Evolutionary conservation across 2,888 invertebrate genomes (phyloP).

Genomic region (Tanaodytes sp.): DNA sequence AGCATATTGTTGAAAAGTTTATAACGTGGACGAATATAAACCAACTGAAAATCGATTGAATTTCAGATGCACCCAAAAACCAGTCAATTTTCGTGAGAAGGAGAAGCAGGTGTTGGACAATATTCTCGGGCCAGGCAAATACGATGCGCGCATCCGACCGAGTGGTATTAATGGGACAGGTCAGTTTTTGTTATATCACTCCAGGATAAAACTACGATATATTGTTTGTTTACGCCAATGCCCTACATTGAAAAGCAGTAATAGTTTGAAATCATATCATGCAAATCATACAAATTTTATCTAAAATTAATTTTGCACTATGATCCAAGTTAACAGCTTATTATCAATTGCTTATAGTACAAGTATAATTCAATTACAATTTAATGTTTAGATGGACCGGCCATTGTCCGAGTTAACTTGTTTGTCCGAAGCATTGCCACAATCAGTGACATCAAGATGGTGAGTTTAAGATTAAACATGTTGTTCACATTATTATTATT

Average conservation of each 20-base stretch:
- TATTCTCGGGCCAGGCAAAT: slow-evolving; percentile 91
- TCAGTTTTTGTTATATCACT: slow-evolving; percentile 77
- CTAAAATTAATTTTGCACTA: too few species aligned
- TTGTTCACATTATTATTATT: too few species aligned
- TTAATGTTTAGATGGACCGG: slow-evolving; percentile 96
- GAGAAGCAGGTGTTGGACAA: slow-evolving; percentile 95
- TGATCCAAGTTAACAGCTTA: too few species aligned
- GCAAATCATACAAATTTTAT: too few species aligned
- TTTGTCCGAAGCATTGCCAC: slow-evolving; percentile 98
- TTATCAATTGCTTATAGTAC: too few species aligned
- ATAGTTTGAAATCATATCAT: too few species aligned
- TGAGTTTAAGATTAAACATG: slow-evolving; percentile 78
- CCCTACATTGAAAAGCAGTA: too few species aligned
- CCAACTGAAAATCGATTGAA: neutral
- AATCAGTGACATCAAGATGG: slow-evolving; percentile 99
- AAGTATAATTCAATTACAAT: too few species aligned
- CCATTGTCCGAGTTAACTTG: slow-evolving; percentile 97
- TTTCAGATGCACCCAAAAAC: slow-evolving; percentile 83
- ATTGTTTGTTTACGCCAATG: too few species aligned
- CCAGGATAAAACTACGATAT: neutral
- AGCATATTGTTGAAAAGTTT: too few species aligned
- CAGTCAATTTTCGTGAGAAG: slow-evolving; percentile 93
- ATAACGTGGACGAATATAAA: too few species aligned
- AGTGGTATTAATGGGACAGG: slow-evolving; percentile 96
- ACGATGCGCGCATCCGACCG: slow-evolving; percentile 94